These are phyloP conservation scores for Panzeria rudis DNA, from an alignment of 2,888 invertebrate genomes.

Conservation along the genomic window DNA sequence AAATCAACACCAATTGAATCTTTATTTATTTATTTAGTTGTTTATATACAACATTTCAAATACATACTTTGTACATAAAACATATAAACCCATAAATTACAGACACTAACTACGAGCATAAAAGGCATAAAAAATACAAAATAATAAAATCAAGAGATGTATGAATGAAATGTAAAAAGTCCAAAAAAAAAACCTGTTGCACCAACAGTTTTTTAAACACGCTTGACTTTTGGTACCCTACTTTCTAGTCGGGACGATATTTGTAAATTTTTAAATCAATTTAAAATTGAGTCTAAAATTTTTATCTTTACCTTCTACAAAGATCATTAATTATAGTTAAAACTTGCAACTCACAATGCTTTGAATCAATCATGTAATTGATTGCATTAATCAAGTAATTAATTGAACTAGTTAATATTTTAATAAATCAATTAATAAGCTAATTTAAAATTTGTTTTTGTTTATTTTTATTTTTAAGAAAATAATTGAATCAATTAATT, in stretches of 20 bases:
- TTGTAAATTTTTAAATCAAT: background rate
- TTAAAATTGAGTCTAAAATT: background rate
- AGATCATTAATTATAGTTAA: too few relatives aligned
- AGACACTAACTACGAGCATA: background rate
- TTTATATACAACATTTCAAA: background rate
- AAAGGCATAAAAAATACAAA: background rate
- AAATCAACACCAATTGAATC: slow-evolving; percentile 37
- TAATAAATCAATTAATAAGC: too few relatives aligned
- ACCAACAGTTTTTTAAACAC: slow-evolving; percentile 17
- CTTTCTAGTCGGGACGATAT: background rate
- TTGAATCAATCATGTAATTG: too few relatives aligned
- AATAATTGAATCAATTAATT: too few relatives aligned
- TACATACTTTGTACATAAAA: background rate
- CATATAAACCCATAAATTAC: slow-evolving; percentile 48
- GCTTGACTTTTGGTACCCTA: slow-evolving; percentile 38
- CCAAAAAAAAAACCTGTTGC: slow-evolving; percentile 25
- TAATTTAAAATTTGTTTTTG: too few relatives aligned
- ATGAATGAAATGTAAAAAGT: slow-evolving; percentile 54
- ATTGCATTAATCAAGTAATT: too few relatives aligned
- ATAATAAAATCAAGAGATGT: background rate
- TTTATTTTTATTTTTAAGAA: too few relatives aligned
- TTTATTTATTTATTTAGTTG: background rate
- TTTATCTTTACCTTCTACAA: too few relatives aligned
- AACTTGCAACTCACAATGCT: too few relatives aligned
- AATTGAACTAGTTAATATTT: too few relatives aligned